These are phyloP conservation scores for Eutrigla gurnardus DNA, from an alignment of 2,797 vertebrate species.

Conservation along the genomic window DNA sequence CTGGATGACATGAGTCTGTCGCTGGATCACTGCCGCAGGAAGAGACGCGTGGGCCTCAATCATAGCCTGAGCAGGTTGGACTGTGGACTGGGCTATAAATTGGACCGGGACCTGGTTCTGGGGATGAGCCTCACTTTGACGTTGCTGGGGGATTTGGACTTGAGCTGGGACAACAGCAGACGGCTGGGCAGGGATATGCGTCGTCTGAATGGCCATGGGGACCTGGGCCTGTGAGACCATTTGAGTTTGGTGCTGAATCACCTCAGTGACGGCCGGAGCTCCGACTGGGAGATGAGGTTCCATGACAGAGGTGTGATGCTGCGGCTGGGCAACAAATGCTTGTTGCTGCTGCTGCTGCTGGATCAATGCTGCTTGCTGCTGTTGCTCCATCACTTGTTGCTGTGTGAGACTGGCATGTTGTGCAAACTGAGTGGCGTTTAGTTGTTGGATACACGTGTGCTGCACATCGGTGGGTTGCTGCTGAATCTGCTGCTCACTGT, in stretches of 20 bases:
- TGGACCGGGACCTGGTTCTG: constrained; percentile 71
- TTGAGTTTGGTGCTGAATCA: constrained; percentile 66
- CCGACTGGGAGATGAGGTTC: constrained; percentile 71
- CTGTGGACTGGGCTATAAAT: constrained; percentile 61
- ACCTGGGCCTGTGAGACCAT: constrained; percentile 67
- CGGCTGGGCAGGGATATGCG: constrained; percentile 64
- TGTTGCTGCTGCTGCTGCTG: constrained; percentile 73
- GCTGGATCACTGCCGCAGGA: constrained; percentile 56
- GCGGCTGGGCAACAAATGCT: constrained; percentile 60
- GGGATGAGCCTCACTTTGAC: constrained; percentile 63
- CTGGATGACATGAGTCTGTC: constrained; percentile 65
- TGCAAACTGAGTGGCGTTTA: constrained; percentile 65
- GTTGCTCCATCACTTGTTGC: constrained; percentile 74
- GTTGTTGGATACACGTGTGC: constrained; percentile 59
- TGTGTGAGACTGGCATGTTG: constrained; percentile 59
- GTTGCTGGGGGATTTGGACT: constrained; percentile 62
- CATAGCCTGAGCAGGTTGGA: constrained; percentile 51
- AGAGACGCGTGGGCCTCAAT: constrained; percentile 59
- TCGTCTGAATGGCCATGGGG: constrained; percentile 63
- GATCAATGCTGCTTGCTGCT: constrained; percentile 61
- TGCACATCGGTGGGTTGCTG: constrained; percentile 71
- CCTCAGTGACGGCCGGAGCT: constrained; percentile 62
- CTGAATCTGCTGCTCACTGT: constrained; percentile 71
- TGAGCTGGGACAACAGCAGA: constrained; percentile 52
- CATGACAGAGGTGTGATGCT: constrained; percentile 64